These are phyloP conservation scores for Mimachlamys varia DNA, from an alignment of 2,888 invertebrate genomes.

Conservation along the genomic window DNA sequence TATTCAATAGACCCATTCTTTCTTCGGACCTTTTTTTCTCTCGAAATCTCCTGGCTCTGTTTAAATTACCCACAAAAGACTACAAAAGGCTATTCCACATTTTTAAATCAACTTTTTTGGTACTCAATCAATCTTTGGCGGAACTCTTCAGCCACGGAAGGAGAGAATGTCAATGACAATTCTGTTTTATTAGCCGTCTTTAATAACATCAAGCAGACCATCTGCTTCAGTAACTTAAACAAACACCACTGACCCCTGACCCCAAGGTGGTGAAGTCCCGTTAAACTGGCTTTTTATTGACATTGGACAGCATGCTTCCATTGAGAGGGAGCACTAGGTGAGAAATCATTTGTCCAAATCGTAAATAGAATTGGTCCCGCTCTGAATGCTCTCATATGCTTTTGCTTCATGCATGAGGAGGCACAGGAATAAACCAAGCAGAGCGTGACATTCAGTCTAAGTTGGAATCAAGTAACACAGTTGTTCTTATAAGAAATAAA, in stretches of 20 bases:
- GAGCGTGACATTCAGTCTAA: background rate
- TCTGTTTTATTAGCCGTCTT: conserved; percentile 19
- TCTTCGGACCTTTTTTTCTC: conserved; percentile 17
- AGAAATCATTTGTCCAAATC: conserved; percentile 28
- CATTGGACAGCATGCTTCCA: background rate
- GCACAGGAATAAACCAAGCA: background rate
- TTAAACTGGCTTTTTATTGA: conserved; percentile 29
- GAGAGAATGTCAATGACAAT: conserved; percentile 26
- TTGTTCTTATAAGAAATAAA: background rate
- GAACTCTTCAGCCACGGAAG: conserved; percentile 24
- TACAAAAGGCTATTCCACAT: conserved; percentile 27
- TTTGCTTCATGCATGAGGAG: conserved; percentile 1
- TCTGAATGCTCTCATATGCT: conserved; percentile 20
- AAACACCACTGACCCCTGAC: conserved; percentile 21
- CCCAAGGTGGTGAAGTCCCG: conserved; percentile 8
- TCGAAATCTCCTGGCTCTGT: conserved; percentile 17
- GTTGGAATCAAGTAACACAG: background rate
- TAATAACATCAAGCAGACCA: conserved; percentile 13
- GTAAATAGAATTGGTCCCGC: conserved; percentile 5
- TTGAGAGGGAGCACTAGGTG: conserved; percentile 13
- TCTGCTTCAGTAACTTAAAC: conserved; percentile 36
- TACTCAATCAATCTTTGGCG: conserved; percentile 31
- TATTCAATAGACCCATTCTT: conserved; percentile 25
- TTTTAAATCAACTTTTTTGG: conserved; percentile 34
- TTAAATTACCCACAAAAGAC: conserved; percentile 34